Conservation (phyloP, 2,797 vertebrate genomes). For the Syncerus caffer region DNA sequence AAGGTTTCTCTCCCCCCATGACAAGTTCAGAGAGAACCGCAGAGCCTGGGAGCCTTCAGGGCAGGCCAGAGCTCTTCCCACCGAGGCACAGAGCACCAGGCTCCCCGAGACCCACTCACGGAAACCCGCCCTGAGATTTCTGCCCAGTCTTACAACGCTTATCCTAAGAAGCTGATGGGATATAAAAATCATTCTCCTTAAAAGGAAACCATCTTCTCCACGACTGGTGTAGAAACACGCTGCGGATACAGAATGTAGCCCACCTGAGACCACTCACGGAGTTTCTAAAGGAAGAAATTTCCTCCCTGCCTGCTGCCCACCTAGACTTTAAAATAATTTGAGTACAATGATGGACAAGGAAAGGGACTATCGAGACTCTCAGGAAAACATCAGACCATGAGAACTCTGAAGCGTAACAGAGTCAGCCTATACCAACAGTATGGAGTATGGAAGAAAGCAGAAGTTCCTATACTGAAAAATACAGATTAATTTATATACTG, state of each 20-base stretch:
- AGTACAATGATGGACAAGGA: not conserved
- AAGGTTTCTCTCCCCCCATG: not conserved
- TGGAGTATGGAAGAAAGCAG: not conserved
- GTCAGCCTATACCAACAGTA: not conserved
- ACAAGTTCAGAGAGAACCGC: not conserved
- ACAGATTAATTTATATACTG: not conserved
- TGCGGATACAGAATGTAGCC: not conserved
- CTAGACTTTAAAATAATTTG: constrained; percentile 10
- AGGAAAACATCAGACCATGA: not conserved
- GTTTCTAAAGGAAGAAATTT: not conserved
- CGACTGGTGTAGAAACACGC: not conserved
- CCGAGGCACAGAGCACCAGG: not conserved
- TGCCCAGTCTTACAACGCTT: not conserved
- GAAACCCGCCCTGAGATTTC: not conserved
- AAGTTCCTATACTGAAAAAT: not conserved
- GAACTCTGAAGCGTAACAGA: not conserved
- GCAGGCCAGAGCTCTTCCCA: not conserved
- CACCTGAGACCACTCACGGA: not conserved
- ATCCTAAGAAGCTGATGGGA: not conserved
- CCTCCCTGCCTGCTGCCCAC: not conserved
- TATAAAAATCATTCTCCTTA: not conserved
- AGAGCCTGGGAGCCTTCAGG: not conserved
- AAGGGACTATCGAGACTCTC: not conserved
- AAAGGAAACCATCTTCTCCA: not conserved
- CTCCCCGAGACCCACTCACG: not conserved